Conservation (phyloP, 2,888 invertebrate genomes). For the Heliconius aoede region DNA sequence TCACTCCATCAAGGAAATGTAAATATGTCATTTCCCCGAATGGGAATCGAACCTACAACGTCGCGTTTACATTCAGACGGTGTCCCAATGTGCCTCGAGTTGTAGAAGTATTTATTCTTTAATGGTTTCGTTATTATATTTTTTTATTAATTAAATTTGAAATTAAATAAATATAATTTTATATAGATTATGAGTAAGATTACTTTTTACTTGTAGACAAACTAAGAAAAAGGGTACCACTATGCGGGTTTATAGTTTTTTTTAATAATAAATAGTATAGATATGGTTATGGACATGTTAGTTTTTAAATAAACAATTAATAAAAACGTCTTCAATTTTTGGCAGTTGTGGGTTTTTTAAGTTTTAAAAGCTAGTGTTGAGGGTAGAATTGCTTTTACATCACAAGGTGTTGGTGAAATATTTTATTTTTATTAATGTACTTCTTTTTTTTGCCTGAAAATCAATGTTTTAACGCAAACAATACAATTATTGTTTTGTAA, state of each 20-base stretch:
- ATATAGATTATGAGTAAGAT: constrained; percentile 8
- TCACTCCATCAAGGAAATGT: too few species aligned
- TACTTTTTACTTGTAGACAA: constrained; percentile 6
- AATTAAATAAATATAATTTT: background rate
- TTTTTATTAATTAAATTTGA: background rate
- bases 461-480: too few species aligned
- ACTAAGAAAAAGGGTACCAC: constrained; percentile 20
- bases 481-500: too few species aligned
- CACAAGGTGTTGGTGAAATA: constrained; percentile 13
- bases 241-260: constrained; percentile 24
- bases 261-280: constrained; percentile 5
- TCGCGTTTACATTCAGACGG: too few species aligned
- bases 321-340: background rate
- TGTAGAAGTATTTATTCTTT: background rate
- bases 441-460: background rate
- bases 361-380: background rate
- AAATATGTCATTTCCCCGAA: too few species aligned
- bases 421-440: background rate
- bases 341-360: background rate
- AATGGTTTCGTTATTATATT: constrained; percentile 3
- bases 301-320: background rate
- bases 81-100: background rate
- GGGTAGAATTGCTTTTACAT: background rate
- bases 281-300: background rate
- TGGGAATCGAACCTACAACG: background rate